Evolutionary conservation across 2,888 invertebrate genomes (phyloP).

Genomic region (Philaethria dido): DNA sequence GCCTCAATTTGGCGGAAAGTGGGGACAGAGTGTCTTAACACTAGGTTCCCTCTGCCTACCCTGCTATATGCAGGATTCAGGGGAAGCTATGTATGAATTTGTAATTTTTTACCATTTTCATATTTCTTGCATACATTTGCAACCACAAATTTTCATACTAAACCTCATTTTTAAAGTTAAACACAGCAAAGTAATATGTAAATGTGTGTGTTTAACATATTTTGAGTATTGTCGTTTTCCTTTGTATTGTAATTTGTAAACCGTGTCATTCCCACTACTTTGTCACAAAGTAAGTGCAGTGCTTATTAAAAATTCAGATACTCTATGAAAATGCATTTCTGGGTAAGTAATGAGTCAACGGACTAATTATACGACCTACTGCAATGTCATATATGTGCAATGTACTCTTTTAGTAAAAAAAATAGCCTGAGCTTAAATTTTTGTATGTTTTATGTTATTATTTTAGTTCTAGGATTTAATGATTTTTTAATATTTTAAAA

Average conservation of each 20-base stretch:
- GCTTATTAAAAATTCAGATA: conserved; percentile 44
- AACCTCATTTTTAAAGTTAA: too few species aligned
- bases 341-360: conserved; percentile 39
- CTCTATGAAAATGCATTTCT: conserved; percentile 43
- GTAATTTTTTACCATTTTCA: too few species aligned
- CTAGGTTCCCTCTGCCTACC: too few species aligned
- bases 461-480: not conserved
- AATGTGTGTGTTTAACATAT: conserved; percentile 26
- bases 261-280: conserved; percentile 31
- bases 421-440: not conserved
- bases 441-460: not conserved
- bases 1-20: too few species aligned
- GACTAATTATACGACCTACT: conserved; percentile 31
- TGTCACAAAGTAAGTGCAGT: conserved; percentile 39
- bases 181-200: conserved; percentile 5
- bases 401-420: not conserved
- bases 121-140: too few species aligned
- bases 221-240: conserved; percentile 21
- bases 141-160: too few species aligned
- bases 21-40: too few species aligned
- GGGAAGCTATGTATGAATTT: too few species aligned
- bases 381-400: not conserved
- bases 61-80: too few species aligned
- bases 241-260: conserved; percentile 32
- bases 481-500: not conserved